Percentiles rank a stretch among this genome's conserved stretches.
Conservation (phyloP, 2,888 invertebrate genomes). For the Siphlonurus alternatus region DNA sequence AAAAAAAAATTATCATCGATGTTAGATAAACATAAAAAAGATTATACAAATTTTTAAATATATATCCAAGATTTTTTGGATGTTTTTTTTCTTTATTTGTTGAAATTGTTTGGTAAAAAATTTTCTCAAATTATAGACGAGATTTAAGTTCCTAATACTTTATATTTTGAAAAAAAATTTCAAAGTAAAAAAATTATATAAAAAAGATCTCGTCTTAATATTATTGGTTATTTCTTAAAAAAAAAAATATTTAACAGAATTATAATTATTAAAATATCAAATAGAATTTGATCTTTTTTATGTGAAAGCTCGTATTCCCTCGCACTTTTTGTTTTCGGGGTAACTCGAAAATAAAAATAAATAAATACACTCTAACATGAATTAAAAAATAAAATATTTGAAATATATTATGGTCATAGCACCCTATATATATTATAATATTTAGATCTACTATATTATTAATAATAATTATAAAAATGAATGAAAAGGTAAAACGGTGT, state of each 20-base stretch:
- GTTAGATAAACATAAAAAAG: slow-evolving; percentile 6
- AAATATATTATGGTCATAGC: background rate
- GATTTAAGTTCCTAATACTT: background rate
- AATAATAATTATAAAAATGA: slow-evolving; percentile 18
- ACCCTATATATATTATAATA: slow-evolving; percentile 1
- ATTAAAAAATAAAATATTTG: background rate
- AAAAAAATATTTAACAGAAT: no score
- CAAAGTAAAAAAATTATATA: no score
- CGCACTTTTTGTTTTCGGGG: no score
- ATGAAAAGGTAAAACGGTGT: slow-evolving; percentile 12
- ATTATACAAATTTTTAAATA: slow-evolving; percentile 24
- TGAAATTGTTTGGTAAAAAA: no score
- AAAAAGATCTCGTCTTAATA: no score
- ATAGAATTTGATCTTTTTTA: background rate
- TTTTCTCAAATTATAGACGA: background rate
- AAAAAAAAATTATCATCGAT: slow-evolving; percentile 14
- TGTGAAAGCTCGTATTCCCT: background rate
- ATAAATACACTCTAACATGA: background rate
- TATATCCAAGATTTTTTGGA: slow-evolving; percentile 28
- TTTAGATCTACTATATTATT: slow-evolving; percentile 18
- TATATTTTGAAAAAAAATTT: background rate
- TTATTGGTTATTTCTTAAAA: no score
- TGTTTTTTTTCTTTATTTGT: slow-evolving; percentile 18
- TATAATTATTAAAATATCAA: no score
- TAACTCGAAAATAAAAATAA: slow-evolving; percentile 5